These are phyloP conservation scores for Wasmannia auropunctata DNA, from an alignment of 1,140 invertebrate genomes.

Conservation along the genomic window DNA sequence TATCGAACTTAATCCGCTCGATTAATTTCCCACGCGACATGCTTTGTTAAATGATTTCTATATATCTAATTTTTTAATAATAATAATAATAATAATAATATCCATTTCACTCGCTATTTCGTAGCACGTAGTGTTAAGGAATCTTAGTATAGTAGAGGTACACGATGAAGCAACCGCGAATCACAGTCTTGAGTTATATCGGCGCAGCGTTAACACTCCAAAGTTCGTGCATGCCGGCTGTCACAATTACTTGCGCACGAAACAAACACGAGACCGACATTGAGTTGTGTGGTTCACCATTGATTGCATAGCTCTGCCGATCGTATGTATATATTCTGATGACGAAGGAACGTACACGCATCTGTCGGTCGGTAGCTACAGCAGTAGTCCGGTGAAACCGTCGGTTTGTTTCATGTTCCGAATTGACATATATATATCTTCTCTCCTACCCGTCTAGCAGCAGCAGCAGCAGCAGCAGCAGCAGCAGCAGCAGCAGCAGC, in stretches of 20 bases:
- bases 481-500: constrained; percentile 25
- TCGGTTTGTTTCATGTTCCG: constrained; percentile 55
- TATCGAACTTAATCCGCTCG: neutral
- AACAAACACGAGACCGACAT: constrained; percentile 48
- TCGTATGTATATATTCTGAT: constrained; percentile 51
- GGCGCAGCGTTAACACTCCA: constrained; percentile 22
- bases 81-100: too few species aligned
- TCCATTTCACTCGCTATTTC: neutral
- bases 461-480: constrained; percentile 1
- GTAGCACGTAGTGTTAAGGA: neutral
- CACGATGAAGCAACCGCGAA: constrained; percentile 14
- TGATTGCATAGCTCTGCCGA: constrained; percentile 48
- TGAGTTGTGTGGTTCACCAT: constrained; percentile 49
- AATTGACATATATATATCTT: constrained; percentile 49
- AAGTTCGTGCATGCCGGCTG: constrained; percentile 46
- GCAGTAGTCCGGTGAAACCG: constrained; percentile 23
- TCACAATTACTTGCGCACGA: constrained; percentile 46
- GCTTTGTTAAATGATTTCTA: neutral
- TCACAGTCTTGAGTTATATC: constrained; percentile 30
- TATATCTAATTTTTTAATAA: neutral
- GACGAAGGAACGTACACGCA: constrained; percentile 40
- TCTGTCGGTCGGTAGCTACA: constrained; percentile 26
- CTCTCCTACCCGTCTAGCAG: neutral
- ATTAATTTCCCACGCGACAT: neutral
- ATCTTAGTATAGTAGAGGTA: neutral